Evolutionary conservation across 1,140 invertebrate species (phyloP), one percentile per base, ranked within the genome.

Genomic region (Papilio polytes): DNA sequence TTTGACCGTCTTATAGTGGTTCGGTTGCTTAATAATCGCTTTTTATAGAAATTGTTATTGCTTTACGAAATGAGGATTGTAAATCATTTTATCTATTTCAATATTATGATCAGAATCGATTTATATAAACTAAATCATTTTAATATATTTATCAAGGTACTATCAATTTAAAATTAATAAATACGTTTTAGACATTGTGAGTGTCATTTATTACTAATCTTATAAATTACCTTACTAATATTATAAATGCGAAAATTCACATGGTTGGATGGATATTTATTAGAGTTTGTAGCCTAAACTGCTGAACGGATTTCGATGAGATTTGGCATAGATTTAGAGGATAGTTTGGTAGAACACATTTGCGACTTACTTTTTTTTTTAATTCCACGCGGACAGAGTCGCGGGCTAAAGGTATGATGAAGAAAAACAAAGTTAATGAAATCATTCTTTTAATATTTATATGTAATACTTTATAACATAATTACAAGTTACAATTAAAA

Each of bases 401-500:
- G 7, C 36, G 36, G 7, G 36, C 36, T 8, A 41, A 41, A 41
- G 36, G 48, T 18, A 31, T n/a, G 8, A 74, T 26, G 41, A 81
- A 80, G 77, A 81, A 80, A 76, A 80, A 78, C 80, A 74, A 51
- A 59, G 51, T 41, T 90, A 89, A 89, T 91, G 92, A 91, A 94
- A 92, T 93, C 92, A 83, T 93, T 94, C 89, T 94, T 95, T 95
- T 94, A 93, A 94, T 93, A 94, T 93, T 94, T 95, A 94, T 90
- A 92, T 87, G 89, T 95, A 94, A 94, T 95, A 95, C 92, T 95
- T 93, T 90, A 93, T 92, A 94, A 94, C 92, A 94, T 94, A 94
- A 94, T 95, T 95, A 95, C 92, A 95, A 88, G 84, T 89, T 94
- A 94, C 90, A 94, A 93, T 90, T 93, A 94, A 92, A 94, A 93